These are phyloP conservation scores for Cololabis saira DNA, from an alignment of 2,113 vertebrate genomes.

Conservation along the genomic window DNA sequence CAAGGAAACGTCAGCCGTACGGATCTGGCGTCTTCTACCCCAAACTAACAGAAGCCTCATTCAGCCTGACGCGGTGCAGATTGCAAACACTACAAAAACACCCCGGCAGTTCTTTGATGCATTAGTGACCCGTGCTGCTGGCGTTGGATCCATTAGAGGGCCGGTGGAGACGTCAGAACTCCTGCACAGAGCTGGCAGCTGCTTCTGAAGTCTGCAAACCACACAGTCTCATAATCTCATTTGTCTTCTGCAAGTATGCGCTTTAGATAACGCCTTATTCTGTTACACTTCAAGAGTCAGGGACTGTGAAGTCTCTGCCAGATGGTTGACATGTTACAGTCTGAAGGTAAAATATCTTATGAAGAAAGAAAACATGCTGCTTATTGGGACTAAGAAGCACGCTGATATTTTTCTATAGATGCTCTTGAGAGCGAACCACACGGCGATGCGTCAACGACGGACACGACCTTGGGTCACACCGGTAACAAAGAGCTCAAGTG, in stretches of 20 bases:
- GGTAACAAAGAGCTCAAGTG: too few species aligned
- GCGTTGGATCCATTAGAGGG: background rate
- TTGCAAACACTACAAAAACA: background rate
- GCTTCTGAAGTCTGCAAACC: background rate
- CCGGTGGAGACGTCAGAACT: background rate
- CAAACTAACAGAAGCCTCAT: too few species aligned
- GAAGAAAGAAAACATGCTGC: too few species aligned
- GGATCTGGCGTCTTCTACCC: too few species aligned
- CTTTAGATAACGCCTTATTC: background rate
- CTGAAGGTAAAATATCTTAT: background rate
- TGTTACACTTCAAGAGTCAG: background rate
- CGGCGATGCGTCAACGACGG: too few species aligned
- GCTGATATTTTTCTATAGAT: conserved; percentile 1
- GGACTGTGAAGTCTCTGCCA: too few species aligned
- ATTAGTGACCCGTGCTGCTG: conserved; percentile 10
- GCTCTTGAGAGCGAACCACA: conserved; percentile 11
- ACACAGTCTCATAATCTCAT: background rate
- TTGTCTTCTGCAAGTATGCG: background rate
- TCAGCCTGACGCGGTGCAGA: too few species aligned
- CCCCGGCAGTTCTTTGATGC: background rate
- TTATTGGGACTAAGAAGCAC: background rate
- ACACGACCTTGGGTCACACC: too few species aligned
- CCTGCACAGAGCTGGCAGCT: background rate
- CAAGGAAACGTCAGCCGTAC: too few species aligned
- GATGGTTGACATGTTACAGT: background rate